Evolutionary conservation across 2,797 vertebrate species (phyloP), one percentile per base, ranked within the genome.

Genomic region (Scarus forsteni): DNA sequence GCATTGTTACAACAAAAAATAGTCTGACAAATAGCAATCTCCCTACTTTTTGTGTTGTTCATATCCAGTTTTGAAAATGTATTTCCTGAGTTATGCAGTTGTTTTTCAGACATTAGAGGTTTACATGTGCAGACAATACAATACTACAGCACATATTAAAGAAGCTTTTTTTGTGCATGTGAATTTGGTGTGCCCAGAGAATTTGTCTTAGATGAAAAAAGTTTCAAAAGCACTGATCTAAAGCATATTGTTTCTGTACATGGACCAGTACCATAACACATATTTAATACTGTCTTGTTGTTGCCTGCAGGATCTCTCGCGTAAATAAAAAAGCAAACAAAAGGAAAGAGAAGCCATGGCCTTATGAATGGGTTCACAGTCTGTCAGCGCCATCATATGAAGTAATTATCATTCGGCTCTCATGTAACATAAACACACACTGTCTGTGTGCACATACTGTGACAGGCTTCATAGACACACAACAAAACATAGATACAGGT

Each of bases 341-440:
- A 27, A 27, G 27, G 4, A 27, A 27, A 27, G 4, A 27, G 27
- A 27, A 27, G 27, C 27, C 27, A 27, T 2, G 4, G 27, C 27
- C 27, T 27, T 27, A 27, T 27, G 27, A 27, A 27, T 27, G 27
- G 27, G 67, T 36, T 35, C 38, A 34, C 34, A 46, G 54, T 49
- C 45, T 80, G 71, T 80, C 68, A 79, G 44, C 48, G 18, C 55
- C 54, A 53, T 70, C 68, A 53, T 60, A 81, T 69, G 56, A 62
- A 70, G 64, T 71, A 58, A 78, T 70, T 73, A 67, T 68, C 51
- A 52, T 27, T 67, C 44, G 56, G 18, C 66, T 63, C 50, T 58
- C 10, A 38, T 56, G 53, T 19, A 64, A 64, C 53, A 65, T 52
- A 44, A 61, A 59, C 43, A 50, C 59, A 16, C 51, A 55, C 38